phyloP scores from a whole-genome alignment of 2,113 vertebrate genomes.

The Dromiciops gliroides region DNA sequence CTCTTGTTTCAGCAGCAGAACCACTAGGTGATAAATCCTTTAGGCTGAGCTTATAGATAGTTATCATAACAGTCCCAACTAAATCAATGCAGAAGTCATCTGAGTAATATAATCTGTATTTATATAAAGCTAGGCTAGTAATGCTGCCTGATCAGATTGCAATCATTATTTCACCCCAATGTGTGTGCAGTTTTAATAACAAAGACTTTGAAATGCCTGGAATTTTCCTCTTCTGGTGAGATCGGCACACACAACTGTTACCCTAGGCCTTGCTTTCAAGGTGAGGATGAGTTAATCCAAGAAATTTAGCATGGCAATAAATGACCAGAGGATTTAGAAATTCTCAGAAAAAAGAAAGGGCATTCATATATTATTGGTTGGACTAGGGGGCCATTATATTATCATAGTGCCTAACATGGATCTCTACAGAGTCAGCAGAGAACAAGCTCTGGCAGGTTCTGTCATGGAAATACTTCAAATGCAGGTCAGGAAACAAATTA shows the following conservation, averaged over 20 bases:
- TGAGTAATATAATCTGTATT: slow-evolving; percentile 28
- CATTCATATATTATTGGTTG: neutral
- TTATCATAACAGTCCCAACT: slow-evolving; percentile 52
- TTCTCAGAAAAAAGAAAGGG: slow-evolving; percentile 10
- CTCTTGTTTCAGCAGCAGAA: slow-evolving; percentile 58
- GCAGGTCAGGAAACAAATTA: neutral
- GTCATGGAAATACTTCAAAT: neutral
- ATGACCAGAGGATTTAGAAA: neutral
- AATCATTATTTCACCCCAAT: slow-evolving; percentile 19
- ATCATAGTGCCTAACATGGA: slow-evolving; percentile 64
- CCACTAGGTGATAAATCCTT: slow-evolving; percentile 66
- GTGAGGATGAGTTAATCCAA: neutral
- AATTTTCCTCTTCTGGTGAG: slow-evolving; percentile 22
- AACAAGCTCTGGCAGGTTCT: neutral
- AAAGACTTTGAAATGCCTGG: slow-evolving; percentile 24
- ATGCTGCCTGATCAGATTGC: slow-evolving; percentile 50
- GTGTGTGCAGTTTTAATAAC: slow-evolving; percentile 55
- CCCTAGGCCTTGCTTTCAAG: neutral
- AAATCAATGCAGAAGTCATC: slow-evolving; percentile 47
- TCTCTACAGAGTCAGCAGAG: neutral
- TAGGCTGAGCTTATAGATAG: slow-evolving; percentile 58
- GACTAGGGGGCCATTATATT: slow-evolving; percentile 65
- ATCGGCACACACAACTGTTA: slow-evolving; percentile 49
- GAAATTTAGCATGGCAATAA: neutral
- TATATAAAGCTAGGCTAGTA: slow-evolving; percentile 8